Percentiles rank a stretch among this genome's conserved stretches.
phyloP scores from a whole-genome alignment of 2,797 vertebrate species.

The Rhinichthys osculus region DNA sequence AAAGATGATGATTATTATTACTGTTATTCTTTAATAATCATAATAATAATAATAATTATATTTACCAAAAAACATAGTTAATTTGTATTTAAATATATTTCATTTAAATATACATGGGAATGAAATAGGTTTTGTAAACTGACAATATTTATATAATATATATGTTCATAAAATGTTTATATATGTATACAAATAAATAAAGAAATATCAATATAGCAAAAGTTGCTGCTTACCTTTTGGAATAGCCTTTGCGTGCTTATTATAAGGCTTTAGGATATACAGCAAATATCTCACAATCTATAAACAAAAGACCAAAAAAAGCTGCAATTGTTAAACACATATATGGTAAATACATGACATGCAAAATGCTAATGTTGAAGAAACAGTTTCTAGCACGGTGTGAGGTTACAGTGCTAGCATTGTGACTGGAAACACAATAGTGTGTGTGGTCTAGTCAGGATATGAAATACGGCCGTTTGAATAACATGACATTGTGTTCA shows the following conservation, averaged over 20 bases:
- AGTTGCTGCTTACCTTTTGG: neutral
- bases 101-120: no score
- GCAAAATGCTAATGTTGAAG: slow-evolving; percentile 44
- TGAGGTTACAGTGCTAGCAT: slow-evolving; percentile 36
- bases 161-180: neutral
- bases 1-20: no score
- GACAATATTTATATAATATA: neutral
- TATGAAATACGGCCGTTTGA: slow-evolving; percentile 53
- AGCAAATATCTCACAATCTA: neutral
- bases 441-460: slow-evolving; percentile 46
- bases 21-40: neutral
- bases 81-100: neutral
- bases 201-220: neutral
- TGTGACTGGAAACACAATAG: slow-evolving; percentile 43
- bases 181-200: neutral
- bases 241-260: neutral
- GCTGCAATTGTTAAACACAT: neutral
- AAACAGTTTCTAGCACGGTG: slow-evolving; percentile 13
- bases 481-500: slow-evolving; percentile 56
- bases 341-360: slow-evolving; percentile 44
- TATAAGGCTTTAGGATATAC: neutral
- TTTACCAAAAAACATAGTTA: no score
- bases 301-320: neutral
- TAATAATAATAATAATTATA: neutral
- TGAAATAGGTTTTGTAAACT: neutral